Conservation (phyloP, 1,140 invertebrate genomes). For the Galleria mellonella region DNA sequence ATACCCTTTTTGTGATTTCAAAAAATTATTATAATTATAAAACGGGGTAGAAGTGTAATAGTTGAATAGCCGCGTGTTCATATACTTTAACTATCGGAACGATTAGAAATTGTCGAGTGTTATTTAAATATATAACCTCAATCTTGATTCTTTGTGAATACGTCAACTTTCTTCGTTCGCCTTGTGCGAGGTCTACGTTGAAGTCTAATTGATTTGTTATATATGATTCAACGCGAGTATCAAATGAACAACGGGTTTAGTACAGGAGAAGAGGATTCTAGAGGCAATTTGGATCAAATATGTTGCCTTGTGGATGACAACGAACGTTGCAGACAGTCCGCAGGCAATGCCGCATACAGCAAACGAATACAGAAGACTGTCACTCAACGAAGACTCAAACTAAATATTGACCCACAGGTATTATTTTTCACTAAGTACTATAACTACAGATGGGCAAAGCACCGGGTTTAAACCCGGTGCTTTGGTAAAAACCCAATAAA, state of each 20-base stretch:
- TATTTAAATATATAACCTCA: slow-evolving; percentile 63
- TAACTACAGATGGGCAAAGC: no score
- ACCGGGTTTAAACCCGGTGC: no score
- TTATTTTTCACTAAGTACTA: no score
- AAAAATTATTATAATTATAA: slow-evolving; percentile 16
- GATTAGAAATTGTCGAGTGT: slow-evolving; percentile 45
- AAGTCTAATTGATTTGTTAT: slow-evolving; percentile 56
- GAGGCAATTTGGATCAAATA: slow-evolving; percentile 89
- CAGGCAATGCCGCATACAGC: slow-evolving; percentile 97
- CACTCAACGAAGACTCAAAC: slow-evolving; percentile 91
- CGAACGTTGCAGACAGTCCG: slow-evolving; percentile 87
- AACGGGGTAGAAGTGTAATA: slow-evolving; percentile 17
- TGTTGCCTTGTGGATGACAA: slow-evolving; percentile 95
- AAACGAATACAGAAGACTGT: slow-evolving; percentile 97
- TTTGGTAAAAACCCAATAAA: no score
- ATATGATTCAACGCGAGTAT: slow-evolving; percentile 75
- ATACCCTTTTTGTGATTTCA: slow-evolving; percentile 40
- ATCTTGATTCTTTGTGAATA: slow-evolving; percentile 55
- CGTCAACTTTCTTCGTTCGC: slow-evolving; percentile 43
- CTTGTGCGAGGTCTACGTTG: slow-evolving; percentile 37
- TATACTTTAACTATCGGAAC: slow-evolving; percentile 33
- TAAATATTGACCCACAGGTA: slow-evolving; percentile 90
- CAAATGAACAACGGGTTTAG: slow-evolving; percentile 89
- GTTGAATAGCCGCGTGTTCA: slow-evolving; percentile 10
- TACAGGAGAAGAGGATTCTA: slow-evolving; percentile 91